phyloP scores from a whole-genome alignment of 2,113 vertebrate species.

The Circaetus gallicus region DNA sequence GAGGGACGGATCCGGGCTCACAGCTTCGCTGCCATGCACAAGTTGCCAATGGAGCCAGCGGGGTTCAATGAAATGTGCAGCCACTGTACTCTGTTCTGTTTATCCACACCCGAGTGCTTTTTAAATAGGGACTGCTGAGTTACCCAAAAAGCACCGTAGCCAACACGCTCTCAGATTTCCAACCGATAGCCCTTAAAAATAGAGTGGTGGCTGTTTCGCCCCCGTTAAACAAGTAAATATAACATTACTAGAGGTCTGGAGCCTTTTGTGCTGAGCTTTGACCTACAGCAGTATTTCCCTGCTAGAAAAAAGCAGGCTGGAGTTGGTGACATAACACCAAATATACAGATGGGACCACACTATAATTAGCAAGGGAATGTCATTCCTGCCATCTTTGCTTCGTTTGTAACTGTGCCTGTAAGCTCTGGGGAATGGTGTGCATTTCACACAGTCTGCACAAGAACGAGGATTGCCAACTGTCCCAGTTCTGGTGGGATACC shows the following conservation, averaged over 20 bases:
- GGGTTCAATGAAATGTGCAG: background rate
- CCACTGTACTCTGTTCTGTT: background rate
- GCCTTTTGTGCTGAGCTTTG: constrained; percentile 7
- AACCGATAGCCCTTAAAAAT: background rate
- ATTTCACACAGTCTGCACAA: constrained; percentile 57
- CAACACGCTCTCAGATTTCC: background rate
- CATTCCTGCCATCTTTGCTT: constrained; percentile 60
- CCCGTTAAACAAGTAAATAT: background rate
- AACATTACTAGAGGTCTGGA: constrained; percentile 19
- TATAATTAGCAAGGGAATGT: constrained; percentile 71
- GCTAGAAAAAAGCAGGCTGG: constrained; percentile 46
- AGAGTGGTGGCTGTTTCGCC: background rate
- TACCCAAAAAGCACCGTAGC: background rate
- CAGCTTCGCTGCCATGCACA: background rate
- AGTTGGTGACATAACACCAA: constrained; percentile 64
- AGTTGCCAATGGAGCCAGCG: accelerated
- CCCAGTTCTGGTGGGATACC: constrained; percentile 56
- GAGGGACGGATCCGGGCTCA: background rate
- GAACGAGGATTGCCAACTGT: constrained; percentile 33
- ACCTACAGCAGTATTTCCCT: constrained; percentile 38
- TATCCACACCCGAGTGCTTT: background rate
- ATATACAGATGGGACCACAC: constrained; percentile 59
- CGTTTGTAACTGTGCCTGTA: constrained; percentile 47
- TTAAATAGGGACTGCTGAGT: background rate
- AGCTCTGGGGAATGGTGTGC: constrained; percentile 63